Evolutionary conservation across 2,113 vertebrate genomes (phyloP), one percentile per base, ranked within the genome.

Genomic region (Cacatua alba): DNA sequence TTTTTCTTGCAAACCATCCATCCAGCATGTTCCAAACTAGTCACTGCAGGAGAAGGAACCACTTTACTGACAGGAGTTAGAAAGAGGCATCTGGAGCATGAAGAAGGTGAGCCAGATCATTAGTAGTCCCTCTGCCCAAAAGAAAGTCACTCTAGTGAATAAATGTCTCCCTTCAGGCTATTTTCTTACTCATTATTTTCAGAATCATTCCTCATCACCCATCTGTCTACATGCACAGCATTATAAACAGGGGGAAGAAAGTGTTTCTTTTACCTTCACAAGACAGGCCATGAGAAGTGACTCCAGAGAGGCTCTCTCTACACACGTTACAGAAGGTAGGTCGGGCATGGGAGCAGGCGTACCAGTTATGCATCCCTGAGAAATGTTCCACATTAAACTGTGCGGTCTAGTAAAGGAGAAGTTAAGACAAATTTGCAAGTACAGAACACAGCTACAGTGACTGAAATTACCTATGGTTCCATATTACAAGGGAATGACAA

Each of bases 351-450:
- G 99, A 99, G 98, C 99, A 99, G 98, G 99, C 99, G 93, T 99
- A 99, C 99, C 99, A 99, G 99, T 99, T 99, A 98, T 99, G 99
- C 99, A 99, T 99, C 98, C 99, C 99, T 99, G 99, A 99, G 99
- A 99, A 99, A 99, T 99, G 99, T 98, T 99, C 99, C 99, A 99
- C 99, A 97, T 99, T 99, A 98, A 99, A 99, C 98, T 99, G 99
- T 98, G 99, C 99, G 92, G 99, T 99, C 99, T 99, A 98, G 96
- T 97, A 98, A 98, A 98, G 92, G 95, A 99, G 97, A 99, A 93
- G 96, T 98, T 95, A 96, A 98, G 97, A 98, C 93, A 98, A 97
- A 98, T 98, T 98, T 98, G 97, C 97, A 98, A 97, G 86, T 95
- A 96, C 92, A 96, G 94, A 96, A 97, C 94, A 96, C 96, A 96